phyloP scores from a whole-genome alignment of 2,888 invertebrate genomes.

The Drosophila neotestacea region DNA sequence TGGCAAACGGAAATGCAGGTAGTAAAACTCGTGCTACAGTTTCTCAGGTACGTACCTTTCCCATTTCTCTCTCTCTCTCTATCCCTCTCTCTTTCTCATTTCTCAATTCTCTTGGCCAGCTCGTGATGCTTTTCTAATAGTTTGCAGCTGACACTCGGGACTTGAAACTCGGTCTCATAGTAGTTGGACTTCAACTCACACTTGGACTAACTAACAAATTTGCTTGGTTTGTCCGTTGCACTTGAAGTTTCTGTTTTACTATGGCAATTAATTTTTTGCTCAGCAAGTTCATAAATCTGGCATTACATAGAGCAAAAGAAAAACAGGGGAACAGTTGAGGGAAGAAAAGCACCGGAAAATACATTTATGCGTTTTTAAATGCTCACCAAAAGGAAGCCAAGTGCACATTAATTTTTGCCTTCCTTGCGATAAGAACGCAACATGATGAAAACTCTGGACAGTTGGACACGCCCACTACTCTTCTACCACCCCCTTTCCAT shows the following conservation, averaged over 20 bases:
- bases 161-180: neutral
- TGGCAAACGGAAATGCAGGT: slow-evolving; percentile 72
- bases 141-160: slow-evolving; percentile 63
- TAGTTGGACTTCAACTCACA: neutral
- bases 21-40: slow-evolving; percentile 46
- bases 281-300: slow-evolving; percentile 67
- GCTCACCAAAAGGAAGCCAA: slow-evolving; percentile 46
- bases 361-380: slow-evolving; percentile 77
- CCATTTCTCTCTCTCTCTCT: neutral
- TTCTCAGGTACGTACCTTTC: slow-evolving; percentile 26
- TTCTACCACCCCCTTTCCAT: neutral
- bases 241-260: slow-evolving; percentile 45
- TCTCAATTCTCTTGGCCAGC: slow-evolving; percentile 3
- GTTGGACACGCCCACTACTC: neutral
- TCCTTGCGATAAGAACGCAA: slow-evolving; percentile 47
- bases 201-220: slow-evolving; percentile 42
- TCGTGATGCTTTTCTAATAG: slow-evolving; percentile 71
- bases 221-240: slow-evolving; percentile 34
- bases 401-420: slow-evolving; percentile 57
- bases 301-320: slow-evolving; percentile 40
- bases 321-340: neutral
- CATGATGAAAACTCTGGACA: slow-evolving; percentile 44
- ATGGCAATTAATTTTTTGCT: slow-evolving; percentile 64
- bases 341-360: slow-evolving; percentile 51
- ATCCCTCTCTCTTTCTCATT: neutral